Conservation (phyloP, 2,888 invertebrate genomes). For the Drosophila helvetica region DNA sequence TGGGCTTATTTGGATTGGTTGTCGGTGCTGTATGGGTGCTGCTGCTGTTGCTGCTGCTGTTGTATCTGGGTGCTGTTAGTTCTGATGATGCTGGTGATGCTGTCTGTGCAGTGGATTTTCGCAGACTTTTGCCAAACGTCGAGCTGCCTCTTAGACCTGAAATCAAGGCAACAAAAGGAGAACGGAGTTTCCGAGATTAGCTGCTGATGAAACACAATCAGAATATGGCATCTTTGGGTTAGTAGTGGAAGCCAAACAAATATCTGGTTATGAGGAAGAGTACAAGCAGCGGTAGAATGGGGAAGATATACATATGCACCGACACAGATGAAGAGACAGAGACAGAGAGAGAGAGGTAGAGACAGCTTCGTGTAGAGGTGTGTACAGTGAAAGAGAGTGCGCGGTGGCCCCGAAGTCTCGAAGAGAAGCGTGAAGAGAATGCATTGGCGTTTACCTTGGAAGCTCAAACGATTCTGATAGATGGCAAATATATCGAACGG, state of each 20-base stretch:
- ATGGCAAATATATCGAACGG: constrained; percentile 81
- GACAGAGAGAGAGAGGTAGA: constrained; percentile 41
- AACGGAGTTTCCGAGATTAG: constrained; percentile 4
- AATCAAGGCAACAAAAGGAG: constrained; percentile 12
- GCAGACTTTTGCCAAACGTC: constrained; percentile 82
- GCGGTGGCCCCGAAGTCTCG: constrained; percentile 25
- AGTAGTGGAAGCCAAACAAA: constrained; percentile 12
- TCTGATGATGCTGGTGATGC: constrained; percentile 67
- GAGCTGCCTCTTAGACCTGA: constrained; percentile 80
- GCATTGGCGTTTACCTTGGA: constrained; percentile 77
- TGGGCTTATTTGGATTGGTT: constrained; percentile 54
- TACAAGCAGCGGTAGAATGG: background rate
- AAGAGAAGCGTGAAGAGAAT: constrained; percentile 36
- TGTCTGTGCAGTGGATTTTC: constrained; percentile 63
- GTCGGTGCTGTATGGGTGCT: constrained; percentile 22
- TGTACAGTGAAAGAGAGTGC: constrained; percentile 24
- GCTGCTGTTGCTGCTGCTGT: background rate
- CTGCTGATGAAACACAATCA: background rate
- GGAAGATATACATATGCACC: background rate
- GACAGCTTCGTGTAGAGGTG: constrained; percentile 18
- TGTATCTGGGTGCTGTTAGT: constrained; percentile 42
- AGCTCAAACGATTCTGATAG: constrained; percentile 82
- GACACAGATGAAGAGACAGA: constrained; percentile 27
- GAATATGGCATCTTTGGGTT: constrained; percentile 1
- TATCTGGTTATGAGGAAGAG: background rate